Conservation (phyloP, 1,140 invertebrate genomes). For the Heliconius melpomene region DNA sequence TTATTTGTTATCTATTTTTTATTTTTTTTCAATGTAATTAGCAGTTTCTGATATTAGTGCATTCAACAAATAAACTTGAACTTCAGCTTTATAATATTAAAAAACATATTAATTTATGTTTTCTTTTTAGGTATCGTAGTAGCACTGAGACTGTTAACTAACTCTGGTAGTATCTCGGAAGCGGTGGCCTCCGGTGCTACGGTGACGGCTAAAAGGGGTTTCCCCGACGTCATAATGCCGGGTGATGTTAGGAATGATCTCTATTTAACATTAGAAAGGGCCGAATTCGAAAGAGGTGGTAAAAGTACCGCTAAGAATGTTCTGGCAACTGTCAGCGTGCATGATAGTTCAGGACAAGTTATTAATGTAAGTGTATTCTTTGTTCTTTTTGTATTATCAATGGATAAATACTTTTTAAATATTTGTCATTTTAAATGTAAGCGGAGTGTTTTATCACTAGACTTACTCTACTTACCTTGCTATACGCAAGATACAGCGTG, state of each 20-base stretch:
- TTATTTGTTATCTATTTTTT: no score
- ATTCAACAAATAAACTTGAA: no score
- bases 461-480: neutral
- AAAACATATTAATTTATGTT: neutral
- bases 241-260: slow-evolving; percentile 97
- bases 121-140: slow-evolving; percentile 72
- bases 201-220: slow-evolving; percentile 93
- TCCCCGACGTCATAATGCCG: slow-evolving; percentile 97
- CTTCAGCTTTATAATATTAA: no score
- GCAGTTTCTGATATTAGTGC: no score
- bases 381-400: neutral
- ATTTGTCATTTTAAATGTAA: neutral
- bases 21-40: no score
- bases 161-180: slow-evolving; percentile 67
- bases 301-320: slow-evolving; percentile 98
- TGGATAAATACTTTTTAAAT: no score
- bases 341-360: slow-evolving; percentile 89
- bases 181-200: slow-evolving; percentile 84
- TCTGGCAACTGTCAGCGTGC: slow-evolving; percentile 90
- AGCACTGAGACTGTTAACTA: slow-evolving; percentile 66
- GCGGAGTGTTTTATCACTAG: neutral
- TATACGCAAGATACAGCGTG: neutral
- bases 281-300: slow-evolving; percentile 96
- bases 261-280: slow-evolving; percentile 92
- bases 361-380: slow-evolving; percentile 82